Conservation (phyloP, 2,797 vertebrate species). For the Chiloscyllium punctatum region DNA sequence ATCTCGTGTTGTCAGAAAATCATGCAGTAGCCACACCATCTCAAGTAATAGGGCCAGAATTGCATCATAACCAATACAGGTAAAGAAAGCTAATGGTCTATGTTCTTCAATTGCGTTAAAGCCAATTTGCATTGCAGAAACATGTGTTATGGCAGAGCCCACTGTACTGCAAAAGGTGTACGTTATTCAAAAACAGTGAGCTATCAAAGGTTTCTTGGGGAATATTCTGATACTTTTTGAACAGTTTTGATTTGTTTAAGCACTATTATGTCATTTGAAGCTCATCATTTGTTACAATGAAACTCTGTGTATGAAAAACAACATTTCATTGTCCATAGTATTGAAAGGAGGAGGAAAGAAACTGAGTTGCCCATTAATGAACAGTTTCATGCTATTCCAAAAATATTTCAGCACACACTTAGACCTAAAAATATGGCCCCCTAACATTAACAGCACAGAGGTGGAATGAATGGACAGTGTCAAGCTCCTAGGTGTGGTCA, state of each 20-base stretch:
- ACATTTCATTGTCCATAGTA: not conserved
- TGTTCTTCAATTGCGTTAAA: too few relatives aligned
- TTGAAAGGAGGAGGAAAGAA: not conserved
- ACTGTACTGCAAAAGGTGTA: too few relatives aligned
- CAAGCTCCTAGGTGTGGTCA: too few relatives aligned
- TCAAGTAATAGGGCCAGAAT: too few relatives aligned
- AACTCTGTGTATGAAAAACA: not conserved
- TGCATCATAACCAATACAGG: too few relatives aligned
- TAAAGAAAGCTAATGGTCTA: too few relatives aligned
- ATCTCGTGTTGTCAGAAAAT: too few relatives aligned
- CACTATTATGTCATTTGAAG: not conserved
- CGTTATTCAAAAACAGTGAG: not conserved
- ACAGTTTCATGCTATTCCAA: not conserved
- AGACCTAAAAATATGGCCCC: not conserved
- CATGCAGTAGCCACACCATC: too few relatives aligned
- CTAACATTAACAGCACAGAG: too few relatives aligned
- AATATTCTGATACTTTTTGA: not conserved
- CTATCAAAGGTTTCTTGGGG: not conserved
- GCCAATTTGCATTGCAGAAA: too few relatives aligned
- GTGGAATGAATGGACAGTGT: too few relatives aligned
- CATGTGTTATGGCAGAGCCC: too few relatives aligned
- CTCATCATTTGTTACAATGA: not conserved
- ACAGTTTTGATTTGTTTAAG: not conserved
- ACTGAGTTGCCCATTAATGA: not conserved
- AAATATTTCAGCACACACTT: not conserved